Percentiles rank a stretch among this genome's conserved stretches.
Conservation (phyloP, 2,888 invertebrate species). For the Ectobius pallidus region DNA sequence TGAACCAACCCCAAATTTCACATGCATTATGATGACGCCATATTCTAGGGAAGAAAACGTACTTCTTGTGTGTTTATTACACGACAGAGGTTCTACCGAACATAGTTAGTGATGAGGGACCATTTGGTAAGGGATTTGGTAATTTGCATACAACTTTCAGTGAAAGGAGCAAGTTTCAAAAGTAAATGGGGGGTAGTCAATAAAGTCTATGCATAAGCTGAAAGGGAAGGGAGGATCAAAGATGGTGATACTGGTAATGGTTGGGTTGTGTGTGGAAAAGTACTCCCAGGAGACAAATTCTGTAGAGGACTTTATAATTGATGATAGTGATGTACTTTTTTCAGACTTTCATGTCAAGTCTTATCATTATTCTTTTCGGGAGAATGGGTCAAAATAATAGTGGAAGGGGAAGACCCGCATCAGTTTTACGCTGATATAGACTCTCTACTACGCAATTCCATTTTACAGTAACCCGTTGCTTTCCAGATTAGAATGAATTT, state of each 20-base stretch:
- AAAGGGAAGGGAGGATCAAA: background rate
- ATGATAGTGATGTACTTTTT: slow-evolving; percentile 14
- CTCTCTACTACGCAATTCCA: background rate
- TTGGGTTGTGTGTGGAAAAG: slow-evolving; percentile 11
- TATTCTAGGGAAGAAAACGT: background rate
- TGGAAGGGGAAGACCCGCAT: background rate
- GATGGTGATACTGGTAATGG: background rate
- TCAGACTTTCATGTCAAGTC: slow-evolving; percentile 7
- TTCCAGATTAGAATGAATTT: too few relatives aligned
- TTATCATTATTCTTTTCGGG: background rate
- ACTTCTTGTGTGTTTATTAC: slow-evolving; percentile 6
- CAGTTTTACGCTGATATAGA: background rate
- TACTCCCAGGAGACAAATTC: slow-evolving; percentile 20
- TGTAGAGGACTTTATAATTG: slow-evolving; percentile 4
- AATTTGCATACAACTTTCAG: background rate
- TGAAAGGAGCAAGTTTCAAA: slow-evolving; percentile 17
- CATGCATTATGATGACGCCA: background rate
- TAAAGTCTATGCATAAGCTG: slow-evolving; percentile 10
- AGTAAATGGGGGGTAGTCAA: slow-evolving; percentile 20
- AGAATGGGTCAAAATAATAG: background rate
- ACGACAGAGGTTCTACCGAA: background rate
- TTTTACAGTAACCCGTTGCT: too few relatives aligned
- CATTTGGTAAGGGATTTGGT: background rate
- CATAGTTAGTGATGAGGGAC: background rate
- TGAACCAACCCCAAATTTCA: slow-evolving; percentile 4